phyloP scores from a whole-genome alignment of 2,797 vertebrate genomes.

The Oreochromis grahami region DNA sequence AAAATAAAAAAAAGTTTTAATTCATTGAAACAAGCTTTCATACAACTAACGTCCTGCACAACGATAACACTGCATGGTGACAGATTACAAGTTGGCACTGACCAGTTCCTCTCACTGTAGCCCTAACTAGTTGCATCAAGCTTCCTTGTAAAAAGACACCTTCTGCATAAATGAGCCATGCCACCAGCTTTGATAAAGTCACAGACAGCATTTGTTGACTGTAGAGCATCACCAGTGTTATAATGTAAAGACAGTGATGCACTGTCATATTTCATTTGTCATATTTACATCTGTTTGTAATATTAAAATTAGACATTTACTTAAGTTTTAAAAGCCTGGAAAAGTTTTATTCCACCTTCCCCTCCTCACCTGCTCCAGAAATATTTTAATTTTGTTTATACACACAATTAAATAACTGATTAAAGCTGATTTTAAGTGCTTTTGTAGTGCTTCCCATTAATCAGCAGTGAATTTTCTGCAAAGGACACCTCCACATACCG shows the following conservation, averaged over 20 bases:
- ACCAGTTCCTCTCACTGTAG: not conserved
- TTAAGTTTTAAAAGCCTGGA: not conserved
- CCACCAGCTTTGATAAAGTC: not conserved
- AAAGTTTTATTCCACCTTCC: not conserved
- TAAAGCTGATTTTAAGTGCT: not conserved
- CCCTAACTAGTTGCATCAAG: not conserved
- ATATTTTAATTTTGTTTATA: not conserved
- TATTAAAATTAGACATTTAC: not conserved
- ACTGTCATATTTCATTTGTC: not conserved
- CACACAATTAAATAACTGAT: not conserved
- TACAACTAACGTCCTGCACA: not conserved
- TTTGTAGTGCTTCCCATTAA: not conserved
- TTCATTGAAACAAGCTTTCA: not conserved
- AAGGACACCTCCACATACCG: slow-evolving; percentile 67
- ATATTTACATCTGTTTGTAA: not conserved
- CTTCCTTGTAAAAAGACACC: not conserved
- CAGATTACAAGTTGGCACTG: not conserved
- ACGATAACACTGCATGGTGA: not conserved
- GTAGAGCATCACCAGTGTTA: not conserved
- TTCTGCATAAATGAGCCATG: not conserved
- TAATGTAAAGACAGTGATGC: not conserved
- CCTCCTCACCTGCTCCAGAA: not conserved
- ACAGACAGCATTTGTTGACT: not conserved
- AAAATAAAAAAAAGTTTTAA: not conserved
- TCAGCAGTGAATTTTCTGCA: not conserved